Percentiles rank a stretch among this genome's conserved stretches.
Evolutionary conservation across 2,888 invertebrate genomes (phyloP).

Genomic region (Lymantria dispar): DNA sequence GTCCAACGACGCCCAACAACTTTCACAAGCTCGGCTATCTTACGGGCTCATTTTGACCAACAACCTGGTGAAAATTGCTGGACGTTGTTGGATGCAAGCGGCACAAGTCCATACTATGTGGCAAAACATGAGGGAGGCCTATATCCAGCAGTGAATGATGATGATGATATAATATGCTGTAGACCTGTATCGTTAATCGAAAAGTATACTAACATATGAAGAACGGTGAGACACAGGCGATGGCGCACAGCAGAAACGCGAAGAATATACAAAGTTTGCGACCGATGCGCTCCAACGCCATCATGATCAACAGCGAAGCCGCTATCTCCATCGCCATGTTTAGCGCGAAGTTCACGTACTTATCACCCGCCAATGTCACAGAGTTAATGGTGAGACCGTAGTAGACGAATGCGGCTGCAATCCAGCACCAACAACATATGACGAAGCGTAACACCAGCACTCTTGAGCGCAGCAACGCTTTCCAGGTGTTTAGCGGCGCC

Average conservation of each 20-base stretch:
- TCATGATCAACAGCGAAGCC: conserved; percentile 70
- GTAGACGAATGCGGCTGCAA: conserved; percentile 88
- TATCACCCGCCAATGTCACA: conserved; percentile 87
- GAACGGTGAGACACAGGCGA: conserved; percentile 60
- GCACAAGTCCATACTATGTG: too few relatives aligned
- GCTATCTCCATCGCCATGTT: conserved; percentile 75
- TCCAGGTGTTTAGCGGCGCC: conserved; percentile 44
- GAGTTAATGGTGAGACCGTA: conserved; percentile 91
- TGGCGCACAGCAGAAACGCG: conserved; percentile 62
- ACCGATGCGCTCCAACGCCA: conserved; percentile 70
- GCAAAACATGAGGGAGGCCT: too few relatives aligned
- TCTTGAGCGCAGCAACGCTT: conserved; percentile 48
- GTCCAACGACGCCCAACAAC: too few relatives aligned
- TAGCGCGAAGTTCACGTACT: conserved; percentile 87
- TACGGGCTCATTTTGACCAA: too few relatives aligned
- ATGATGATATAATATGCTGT: too few relatives aligned
- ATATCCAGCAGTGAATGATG: too few relatives aligned
- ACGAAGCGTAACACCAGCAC: conserved; percentile 53
- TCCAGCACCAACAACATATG: conserved; percentile 84
- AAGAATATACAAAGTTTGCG: conserved; percentile 59
- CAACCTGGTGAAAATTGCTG: too few relatives aligned
- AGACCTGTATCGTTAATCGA: too few relatives aligned
- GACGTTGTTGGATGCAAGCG: too few relatives aligned
- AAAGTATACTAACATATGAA: conserved; percentile 65
- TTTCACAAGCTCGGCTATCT: too few relatives aligned